Percentiles rank a stretch among this genome's conserved stretches.
Conservation (phyloP, 2,113 vertebrate genomes). For the Reinhardtius hippoglossoides region DNA sequence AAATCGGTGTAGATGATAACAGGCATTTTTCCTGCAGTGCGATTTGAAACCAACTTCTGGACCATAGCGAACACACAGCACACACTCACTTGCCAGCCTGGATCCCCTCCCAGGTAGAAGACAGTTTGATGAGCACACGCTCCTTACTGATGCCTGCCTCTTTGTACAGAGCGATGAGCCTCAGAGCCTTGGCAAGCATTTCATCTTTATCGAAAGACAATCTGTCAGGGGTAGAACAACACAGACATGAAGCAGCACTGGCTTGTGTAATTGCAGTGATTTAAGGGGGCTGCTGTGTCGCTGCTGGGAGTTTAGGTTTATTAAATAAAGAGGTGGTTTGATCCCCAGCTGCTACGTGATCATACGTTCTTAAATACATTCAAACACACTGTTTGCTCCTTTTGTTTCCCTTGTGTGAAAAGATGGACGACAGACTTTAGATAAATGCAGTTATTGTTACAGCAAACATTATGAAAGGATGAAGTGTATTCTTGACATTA, state of each 20-base stretch:
- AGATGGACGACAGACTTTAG: neutral
- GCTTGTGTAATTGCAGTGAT: no score
- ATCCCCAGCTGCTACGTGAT: no score
- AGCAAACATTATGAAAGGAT: no score
- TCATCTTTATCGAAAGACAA: constrained; percentile 94
- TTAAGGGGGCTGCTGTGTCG: no score
- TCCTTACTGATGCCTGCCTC: constrained; percentile 91
- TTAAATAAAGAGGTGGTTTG: neutral
- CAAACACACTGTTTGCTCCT: neutral
- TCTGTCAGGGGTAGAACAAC: constrained; percentile 68
- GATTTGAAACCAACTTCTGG: no score
- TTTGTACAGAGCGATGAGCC: constrained; percentile 91
- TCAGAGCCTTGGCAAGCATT: constrained; percentile 90
- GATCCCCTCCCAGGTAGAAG: constrained; percentile 98
- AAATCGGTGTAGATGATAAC: neutral
- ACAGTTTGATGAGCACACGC: constrained; percentile 93
- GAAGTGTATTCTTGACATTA: neutral
- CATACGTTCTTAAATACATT: no score
- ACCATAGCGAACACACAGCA: neutral
- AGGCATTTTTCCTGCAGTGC: no score
- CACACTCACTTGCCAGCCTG: constrained; percentile 90
- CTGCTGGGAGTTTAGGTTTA: neutral
- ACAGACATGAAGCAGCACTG: no score
- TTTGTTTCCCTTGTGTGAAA: neutral
- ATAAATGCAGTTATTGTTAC: neutral